phyloP scores from a whole-genome alignment of 1,140 invertebrate species.

The Radopholus similis region DNA sequence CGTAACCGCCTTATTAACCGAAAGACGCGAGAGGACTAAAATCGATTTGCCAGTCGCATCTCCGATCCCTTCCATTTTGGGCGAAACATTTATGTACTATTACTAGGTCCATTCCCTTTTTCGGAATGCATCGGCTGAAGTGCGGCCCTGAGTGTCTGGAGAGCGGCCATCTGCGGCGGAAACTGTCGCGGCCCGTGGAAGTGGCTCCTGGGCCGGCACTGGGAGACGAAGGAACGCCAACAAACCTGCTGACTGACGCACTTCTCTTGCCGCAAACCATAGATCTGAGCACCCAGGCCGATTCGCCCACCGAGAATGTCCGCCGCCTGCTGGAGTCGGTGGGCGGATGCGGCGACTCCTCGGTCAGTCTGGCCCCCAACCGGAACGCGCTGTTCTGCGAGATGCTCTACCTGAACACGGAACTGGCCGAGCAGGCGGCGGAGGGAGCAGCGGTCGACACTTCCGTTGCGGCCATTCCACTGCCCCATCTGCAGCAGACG shows the following conservation, averaged over 20 bases:
- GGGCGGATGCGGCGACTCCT: background rate
- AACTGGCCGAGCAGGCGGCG: constrained; percentile 12
- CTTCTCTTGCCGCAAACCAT: constrained; percentile 31
- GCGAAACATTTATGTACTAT: too few relatives aligned
- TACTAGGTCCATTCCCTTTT: too few relatives aligned
- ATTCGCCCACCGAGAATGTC: constrained; percentile 47
- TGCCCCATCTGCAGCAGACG: constrained; percentile 18
- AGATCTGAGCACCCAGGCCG: constrained; percentile 25
- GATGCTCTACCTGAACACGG: constrained; percentile 44
- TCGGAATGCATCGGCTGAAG: background rate
- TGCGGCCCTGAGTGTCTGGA: background rate
- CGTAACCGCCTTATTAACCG: too few relatives aligned
- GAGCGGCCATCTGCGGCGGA: background rate
- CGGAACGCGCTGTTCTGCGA: constrained; percentile 37
- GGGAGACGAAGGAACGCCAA: background rate
- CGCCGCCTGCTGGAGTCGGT: constrained; percentile 29
- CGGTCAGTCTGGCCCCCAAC: constrained; percentile 3
- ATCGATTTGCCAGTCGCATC: too few relatives aligned
- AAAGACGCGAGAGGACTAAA: too few relatives aligned
- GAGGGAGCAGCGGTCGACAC: background rate
- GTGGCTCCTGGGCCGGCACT: too few relatives aligned
- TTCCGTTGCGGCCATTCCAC: background rate
- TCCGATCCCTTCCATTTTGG: too few relatives aligned
- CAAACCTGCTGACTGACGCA: constrained; percentile 30
- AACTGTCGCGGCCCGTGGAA: background rate